Evolutionary conservation across 2,888 invertebrate genomes (phyloP), one percentile per base, ranked within the genome.

Genomic region (Seladonia tumulorum): DNA sequence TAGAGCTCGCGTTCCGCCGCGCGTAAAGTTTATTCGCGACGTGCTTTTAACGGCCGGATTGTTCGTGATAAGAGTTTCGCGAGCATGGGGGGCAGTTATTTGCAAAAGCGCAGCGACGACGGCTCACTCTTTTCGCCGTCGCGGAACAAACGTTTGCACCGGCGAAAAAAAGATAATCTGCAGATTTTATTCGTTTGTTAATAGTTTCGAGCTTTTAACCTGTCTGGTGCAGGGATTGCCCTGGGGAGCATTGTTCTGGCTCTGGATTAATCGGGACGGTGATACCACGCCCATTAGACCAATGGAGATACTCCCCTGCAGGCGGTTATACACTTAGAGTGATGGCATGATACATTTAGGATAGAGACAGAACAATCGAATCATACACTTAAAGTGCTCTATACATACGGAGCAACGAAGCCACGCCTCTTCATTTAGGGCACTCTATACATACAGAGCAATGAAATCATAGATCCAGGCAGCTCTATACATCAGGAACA

Each of bases 21-120:
- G 72, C 18, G n/a, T 60, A 57, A 81, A 68, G 53, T 76, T 81
- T 80, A 68, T 71, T 35, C 68, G 12, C 25, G 42, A 16, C n/a
- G 53, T 39, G 42, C 42, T 76, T 80, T 76, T 68, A 76, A 76
- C 66, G 76, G 42, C 22, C 49, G 68, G 25, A 68, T 68, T 68
- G 47, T 42, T 45, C 25, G 35, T 10, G 35, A 22, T 74, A 49
- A 29, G 39, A 22, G 29, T 29, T 49, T 49, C 25, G 25, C 16
- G 39, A 42, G 42, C 35, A 68, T 68, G 39, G 12, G 68, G 68
- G 68, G 68, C 68, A 8, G 22, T 68, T 68, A n/a, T 68, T 42
- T 12, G 42, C 39, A 4, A 66, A 8, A 29, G 66, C 29, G 4
- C 18, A 29, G 35, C 22, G 29, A 0, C 8, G 35, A 53, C 49